phyloP scores from a whole-genome alignment of 2,113 vertebrate genomes.

The Arothron firmamentum region DNA sequence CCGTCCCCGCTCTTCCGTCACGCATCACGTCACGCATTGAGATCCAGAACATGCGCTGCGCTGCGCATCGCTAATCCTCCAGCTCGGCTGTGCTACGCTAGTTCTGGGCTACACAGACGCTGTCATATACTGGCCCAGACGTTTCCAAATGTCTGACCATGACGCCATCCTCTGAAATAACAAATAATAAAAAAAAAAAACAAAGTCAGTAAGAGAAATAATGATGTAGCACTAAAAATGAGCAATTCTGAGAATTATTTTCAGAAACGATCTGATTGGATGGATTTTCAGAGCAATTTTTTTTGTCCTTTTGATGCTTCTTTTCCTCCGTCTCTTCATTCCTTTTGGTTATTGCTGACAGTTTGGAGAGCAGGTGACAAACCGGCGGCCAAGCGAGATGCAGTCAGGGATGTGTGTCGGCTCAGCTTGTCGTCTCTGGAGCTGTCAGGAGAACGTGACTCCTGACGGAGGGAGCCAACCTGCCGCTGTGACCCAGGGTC shows the following conservation, averaged over 20 bases:
- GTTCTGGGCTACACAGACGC: slow-evolving; percentile 34
- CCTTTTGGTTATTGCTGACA: neutral
- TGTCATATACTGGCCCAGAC: slow-evolving; percentile 40
- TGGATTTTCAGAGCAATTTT: no score
- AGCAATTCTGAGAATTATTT: no score
- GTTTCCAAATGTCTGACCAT: neutral
- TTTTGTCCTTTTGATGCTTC: no score
- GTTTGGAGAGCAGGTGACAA: slow-evolving; percentile 29
- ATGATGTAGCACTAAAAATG: no score
- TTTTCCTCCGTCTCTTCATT: neutral
- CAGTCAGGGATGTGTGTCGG: slow-evolving; percentile 55
- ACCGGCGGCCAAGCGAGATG: slow-evolving; percentile 27
- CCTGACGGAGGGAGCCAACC: slow-evolving; percentile 55
- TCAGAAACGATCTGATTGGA: no score
- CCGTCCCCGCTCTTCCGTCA: slow-evolving; percentile 57
- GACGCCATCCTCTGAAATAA: slow-evolving; percentile 1
- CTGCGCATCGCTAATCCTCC: slow-evolving; percentile 61
- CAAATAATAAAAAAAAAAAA: slow-evolving; percentile 26
- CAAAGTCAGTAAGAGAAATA: neutral
- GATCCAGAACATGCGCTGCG: slow-evolving; percentile 53
- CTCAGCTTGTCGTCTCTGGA: slow-evolving; percentile 57
- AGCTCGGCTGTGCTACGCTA: slow-evolving; percentile 31
- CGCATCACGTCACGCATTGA: slow-evolving; percentile 61
- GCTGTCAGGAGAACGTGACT: slow-evolving; percentile 62
- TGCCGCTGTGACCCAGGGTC: slow-evolving; percentile 62